Base-by-base conservation (phyloP, 2,113 vertebrate genomes). In the Vulpes lagopus region DNA sequence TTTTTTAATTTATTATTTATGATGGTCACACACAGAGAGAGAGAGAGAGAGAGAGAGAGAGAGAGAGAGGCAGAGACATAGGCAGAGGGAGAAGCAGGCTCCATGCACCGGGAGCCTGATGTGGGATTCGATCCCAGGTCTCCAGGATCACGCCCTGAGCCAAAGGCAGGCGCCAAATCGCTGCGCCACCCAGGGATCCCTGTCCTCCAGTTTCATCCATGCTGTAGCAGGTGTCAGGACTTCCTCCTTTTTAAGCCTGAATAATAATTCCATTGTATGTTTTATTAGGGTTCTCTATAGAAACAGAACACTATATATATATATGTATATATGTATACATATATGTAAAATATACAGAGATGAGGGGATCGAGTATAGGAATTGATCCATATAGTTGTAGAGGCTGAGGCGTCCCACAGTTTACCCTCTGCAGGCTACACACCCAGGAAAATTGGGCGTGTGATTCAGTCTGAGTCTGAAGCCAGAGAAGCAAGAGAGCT, bases 401-500 rank as follows among this genome's bases (percentile, higher is more conserved):
- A 30, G 53, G n/a, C 67, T 2, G 4, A 1, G 86, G 14, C 4
- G 11, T 22, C 27, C 60, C 60, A 8, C 3, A 6, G 1, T 20
- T 25, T 14, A 35, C 7, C 5, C 6, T 15, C 25, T 27, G 53
- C 11, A 1, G 8, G 86, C 86, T 3, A 55, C 16, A 10, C 23
- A 8, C 25, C 35, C 16, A 8, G 35, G 53, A 25, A 1, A 0
- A 5, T n/a, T 10, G 0, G 67, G 14, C 25, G 0, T 12, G 15
- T 14, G 16, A 20, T 14, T 59, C 25, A 3, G 35, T 5, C 25
- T 20, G 53, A 43, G 23, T 20, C 38, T 4, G 67, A 30, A 12
- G 65, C 32, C 65, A 4, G n/a, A 71, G 51, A 17, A 19, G 23
- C 25, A 9, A 30, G 83, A 83, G 27, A 2, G 1, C 43, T 4